Conservation (phyloP, 2,797 vertebrate species). For the Pristis pectinata region DNA sequence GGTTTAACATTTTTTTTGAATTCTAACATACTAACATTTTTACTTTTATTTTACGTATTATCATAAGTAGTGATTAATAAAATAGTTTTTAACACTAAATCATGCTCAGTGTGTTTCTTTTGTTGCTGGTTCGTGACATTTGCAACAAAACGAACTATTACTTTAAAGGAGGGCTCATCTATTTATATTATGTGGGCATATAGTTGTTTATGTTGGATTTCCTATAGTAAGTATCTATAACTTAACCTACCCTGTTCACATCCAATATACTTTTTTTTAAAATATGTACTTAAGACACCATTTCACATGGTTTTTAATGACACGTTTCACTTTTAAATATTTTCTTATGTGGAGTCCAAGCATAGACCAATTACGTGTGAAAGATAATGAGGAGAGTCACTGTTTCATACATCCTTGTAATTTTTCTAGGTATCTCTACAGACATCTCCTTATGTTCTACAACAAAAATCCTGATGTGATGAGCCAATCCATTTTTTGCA, state of each 20-base stretch:
- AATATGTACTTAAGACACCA: neutral
- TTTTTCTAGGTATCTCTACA: conserved; percentile 80
- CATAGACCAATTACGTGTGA: neutral
- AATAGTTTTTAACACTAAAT: too few species aligned
- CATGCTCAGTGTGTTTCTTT: too few species aligned
- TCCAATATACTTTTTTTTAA: too few species aligned
- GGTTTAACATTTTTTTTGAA: too few species aligned
- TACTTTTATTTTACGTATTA: too few species aligned
- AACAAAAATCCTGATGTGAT: conserved; percentile 66
- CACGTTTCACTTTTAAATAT: neutral
- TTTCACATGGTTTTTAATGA: neutral
- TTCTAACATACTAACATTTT: too few species aligned
- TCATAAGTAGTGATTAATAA: too few species aligned
- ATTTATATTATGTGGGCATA: neutral
- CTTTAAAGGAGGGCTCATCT: neutral
- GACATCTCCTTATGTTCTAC: conserved; percentile 82
- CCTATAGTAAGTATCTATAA: neutral
- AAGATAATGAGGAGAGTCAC: neutral
- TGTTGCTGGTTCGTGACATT: too few species aligned
- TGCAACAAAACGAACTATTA: too few species aligned
- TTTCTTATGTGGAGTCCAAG: neutral
- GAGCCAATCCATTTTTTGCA: conserved; percentile 77
- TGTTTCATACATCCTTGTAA: neutral
- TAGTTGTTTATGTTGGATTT: neutral
- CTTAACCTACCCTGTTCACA: too few species aligned